Base-by-base conservation (phyloP, 2,113 vertebrate genomes). In the Neofelis nebulosa region DNA sequence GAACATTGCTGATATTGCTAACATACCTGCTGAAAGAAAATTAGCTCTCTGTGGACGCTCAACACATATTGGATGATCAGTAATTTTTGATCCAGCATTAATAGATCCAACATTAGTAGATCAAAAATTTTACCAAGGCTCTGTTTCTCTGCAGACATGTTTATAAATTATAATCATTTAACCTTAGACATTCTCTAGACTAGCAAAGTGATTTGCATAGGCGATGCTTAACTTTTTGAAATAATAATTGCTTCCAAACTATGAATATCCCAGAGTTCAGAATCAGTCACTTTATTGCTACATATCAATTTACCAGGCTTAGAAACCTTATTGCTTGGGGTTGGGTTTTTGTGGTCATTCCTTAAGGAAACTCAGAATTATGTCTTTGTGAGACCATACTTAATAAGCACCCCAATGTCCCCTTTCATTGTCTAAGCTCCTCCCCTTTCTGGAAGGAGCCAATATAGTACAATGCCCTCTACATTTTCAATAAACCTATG, bases 151-250 rank as follows among this genome's bases (percentile, higher is more conserved):
- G 41, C 10, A 69, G 36, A 85, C 29, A 23, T 91, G 13, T 86
- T 89, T 69, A 48, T 92, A 81, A 79, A 16, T 91, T 79, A 81
- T 15, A 85, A 63, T 48, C 23, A 83, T 66, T 94, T 94, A 93
- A 94, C 23, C 48, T 63, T 23, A 96, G 33, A 48, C 50, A 81
- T 85, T 84, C 65, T 89, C 63, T 94, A 91, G 69, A 52, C 52
- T 50, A 91, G 23, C 45, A 52, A 84, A 92, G 29, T 36, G 36
- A 11, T 87, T 92, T 85, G 52, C n/a, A 41, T 27, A 66, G 8
- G 61, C 61, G 12, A 45, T 61, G 19, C 45, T 90, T 95, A 57
- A 33, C 63, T 91, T 83, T 68, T 31, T 36, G 18, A 80, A 96
- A 78, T 29, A 63, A 76, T 0, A 74, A 25, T 74, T 95, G 83